Evolutionary conservation across 2,888 invertebrate species (phyloP).

Genomic region (Unio pictorum): DNA sequence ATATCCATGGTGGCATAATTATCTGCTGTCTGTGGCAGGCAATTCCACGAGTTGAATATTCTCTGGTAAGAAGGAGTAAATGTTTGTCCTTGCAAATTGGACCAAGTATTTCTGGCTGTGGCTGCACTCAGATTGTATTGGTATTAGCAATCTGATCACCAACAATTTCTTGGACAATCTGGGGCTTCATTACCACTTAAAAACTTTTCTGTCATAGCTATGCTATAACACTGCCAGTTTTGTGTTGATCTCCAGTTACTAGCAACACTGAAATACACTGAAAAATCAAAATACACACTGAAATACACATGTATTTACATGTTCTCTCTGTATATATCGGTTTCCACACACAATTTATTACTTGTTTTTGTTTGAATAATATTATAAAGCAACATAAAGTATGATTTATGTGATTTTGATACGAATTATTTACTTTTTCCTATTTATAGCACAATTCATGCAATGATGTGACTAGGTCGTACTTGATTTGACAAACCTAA

Average conservation of each 20-base stretch:
- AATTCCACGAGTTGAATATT: constrained; percentile 7
- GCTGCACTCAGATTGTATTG: background rate
- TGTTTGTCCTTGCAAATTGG: constrained; percentile 1
- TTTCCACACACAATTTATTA: no score
- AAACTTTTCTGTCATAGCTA: constrained; percentile 1
- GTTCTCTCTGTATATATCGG: no score
- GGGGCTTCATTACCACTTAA: constrained; percentile 2
- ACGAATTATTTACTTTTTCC: no score
- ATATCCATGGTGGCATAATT: constrained; percentile 11
- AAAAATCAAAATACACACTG: no score
- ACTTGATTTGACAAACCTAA: no score
- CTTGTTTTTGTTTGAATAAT: no score
- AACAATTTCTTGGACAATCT: constrained; percentile 1
- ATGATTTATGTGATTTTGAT: no score
- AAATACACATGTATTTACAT: no score
- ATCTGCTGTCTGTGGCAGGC: constrained; percentile 7
- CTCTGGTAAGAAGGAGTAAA: constrained; percentile 9
- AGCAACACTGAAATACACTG: no score
- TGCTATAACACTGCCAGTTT: constrained; percentile 4
- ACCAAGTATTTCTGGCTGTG: constrained; percentile 3
- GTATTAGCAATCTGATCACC: background rate
- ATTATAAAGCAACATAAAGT: no score
- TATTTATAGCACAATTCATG: no score
- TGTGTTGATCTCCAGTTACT: constrained; percentile 3
- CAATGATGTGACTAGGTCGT: no score